Evolutionary conservation across 2,888 invertebrate species (phyloP).

Genomic region (Piscicola geometra): DNA sequence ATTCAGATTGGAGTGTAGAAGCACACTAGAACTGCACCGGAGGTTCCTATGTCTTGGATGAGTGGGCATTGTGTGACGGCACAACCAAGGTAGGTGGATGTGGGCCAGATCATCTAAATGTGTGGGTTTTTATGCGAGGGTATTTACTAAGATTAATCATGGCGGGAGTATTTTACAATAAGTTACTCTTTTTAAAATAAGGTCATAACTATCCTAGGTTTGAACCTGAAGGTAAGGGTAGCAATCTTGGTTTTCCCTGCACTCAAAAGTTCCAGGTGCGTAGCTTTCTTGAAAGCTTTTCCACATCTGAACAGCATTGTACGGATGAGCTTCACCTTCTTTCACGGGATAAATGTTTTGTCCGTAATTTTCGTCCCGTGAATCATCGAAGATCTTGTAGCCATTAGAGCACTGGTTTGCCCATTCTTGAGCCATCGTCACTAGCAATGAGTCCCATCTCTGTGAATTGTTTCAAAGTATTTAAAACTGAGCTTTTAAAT

Average conservation of each 20-base stretch:
- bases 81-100: neutral
- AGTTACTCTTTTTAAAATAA: no score
- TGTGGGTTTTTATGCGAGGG: no score
- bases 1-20: conserved; percentile 5
- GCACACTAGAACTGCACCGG: conserved; percentile 10
- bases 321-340: neutral
- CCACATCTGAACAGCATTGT: neutral
- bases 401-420: neutral
- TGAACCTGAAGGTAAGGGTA: conserved; percentile 1
- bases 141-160: no score
- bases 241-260: neutral
- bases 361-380: neutral
- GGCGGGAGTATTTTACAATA: no score
- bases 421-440: neutral
- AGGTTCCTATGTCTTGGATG: neutral
- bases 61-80: neutral
- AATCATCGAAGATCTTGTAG: conserved; percentile 1
- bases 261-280: neutral
- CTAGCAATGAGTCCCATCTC: neutral
- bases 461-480: no score
- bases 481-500: no score
- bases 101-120: neutral
- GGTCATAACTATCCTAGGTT: no score
- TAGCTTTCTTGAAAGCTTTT: neutral
- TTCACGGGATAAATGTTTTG: conserved; percentile 2